Percentiles rank a stretch among this genome's conserved stretches.
Evolutionary conservation across 2,888 invertebrate species (phyloP).

Genomic region (Nephrocerus scutellatus): DNA sequence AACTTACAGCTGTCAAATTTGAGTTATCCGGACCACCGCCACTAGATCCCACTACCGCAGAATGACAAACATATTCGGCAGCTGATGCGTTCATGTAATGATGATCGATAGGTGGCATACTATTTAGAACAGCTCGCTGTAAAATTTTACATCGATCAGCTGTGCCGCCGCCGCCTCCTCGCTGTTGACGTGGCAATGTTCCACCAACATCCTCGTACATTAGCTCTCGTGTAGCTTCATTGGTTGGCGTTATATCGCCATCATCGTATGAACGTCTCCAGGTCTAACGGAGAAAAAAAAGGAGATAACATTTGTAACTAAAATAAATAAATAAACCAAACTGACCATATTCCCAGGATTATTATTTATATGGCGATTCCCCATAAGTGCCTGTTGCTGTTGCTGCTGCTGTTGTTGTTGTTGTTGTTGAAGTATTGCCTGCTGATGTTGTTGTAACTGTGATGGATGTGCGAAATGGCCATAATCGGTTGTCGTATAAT

Average conservation of each 20-base stretch:
- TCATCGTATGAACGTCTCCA: conserved; percentile 81
- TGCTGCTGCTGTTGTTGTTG: conserved; percentile 26
- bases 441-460: conserved; percentile 27
- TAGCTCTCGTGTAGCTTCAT: conserved; percentile 54
- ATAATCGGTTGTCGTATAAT: conserved; percentile 47
- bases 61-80: conserved; percentile 41
- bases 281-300: conserved; percentile 34
- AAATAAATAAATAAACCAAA: not conserved
- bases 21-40: conserved; percentile 25
- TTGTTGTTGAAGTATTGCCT: conserved; percentile 27
- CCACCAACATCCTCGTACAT: conserved; percentile 64
- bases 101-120: conserved; percentile 44
- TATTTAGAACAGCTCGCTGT: conserved; percentile 42
- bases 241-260: conserved; percentile 84
- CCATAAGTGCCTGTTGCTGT: conserved; percentile 27
- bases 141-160: conserved; percentile 29
- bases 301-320: too few relatives aligned
- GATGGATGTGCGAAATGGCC: conserved; percentile 42
- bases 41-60: conserved; percentile 27
- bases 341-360: conserved; percentile 41
- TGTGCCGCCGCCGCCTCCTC: conserved; percentile 31
- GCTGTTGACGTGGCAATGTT: conserved; percentile 75
- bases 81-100: conserved; percentile 46
- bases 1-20: conserved; percentile 31
- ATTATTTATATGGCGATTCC: conserved; percentile 32